Evolutionary conservation across 2,113 vertebrate genomes (phyloP).

Genomic region (Indri indri): DNA sequence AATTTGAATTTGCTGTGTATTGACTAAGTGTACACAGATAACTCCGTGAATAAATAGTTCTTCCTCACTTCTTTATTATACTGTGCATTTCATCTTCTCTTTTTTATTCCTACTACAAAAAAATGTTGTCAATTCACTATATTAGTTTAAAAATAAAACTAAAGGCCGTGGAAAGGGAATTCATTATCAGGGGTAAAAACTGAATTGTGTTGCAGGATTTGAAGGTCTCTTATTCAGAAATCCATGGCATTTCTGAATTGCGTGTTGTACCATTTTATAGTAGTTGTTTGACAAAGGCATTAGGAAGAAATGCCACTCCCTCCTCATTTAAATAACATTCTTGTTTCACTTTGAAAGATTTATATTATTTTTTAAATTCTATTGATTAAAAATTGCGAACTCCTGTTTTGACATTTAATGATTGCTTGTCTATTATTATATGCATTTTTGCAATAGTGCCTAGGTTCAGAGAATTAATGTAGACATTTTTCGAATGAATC

Average conservation of each 20-base stretch:
- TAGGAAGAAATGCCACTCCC: not conserved
- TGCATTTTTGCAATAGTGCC: not conserved
- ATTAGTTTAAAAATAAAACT: not conserved
- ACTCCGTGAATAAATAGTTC: not conserved
- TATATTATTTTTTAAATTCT: slow-evolving; percentile 42
- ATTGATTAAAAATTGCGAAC: slow-evolving; percentile 5
- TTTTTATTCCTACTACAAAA: not conserved
- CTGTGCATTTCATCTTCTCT: not conserved
- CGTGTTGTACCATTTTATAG: not conserved
- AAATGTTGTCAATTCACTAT: not conserved
- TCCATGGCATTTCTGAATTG: slow-evolving; percentile 49
- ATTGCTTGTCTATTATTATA: slow-evolving; percentile 5
- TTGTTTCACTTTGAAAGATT: slow-evolving; percentile 30
- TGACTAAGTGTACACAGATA: not conserved
- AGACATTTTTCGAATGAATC: not conserved
- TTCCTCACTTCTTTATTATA: not conserved
- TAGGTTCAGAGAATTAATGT: slow-evolving; percentile 36
- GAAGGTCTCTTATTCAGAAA: slow-evolving; percentile 17
- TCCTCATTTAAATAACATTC: slow-evolving; percentile 50
- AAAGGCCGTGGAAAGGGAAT: not conserved
- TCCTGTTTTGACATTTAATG: slow-evolving; percentile 48
- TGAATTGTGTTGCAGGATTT: not conserved
- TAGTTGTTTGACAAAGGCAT: slow-evolving; percentile 43
- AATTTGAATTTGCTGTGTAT: not conserved
- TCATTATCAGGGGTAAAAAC: not conserved